Evolutionary conservation across 2,888 invertebrate genomes (phyloP), one percentile per base, ranked within the genome.

Genomic region (Synergus laeviventris): DNA sequence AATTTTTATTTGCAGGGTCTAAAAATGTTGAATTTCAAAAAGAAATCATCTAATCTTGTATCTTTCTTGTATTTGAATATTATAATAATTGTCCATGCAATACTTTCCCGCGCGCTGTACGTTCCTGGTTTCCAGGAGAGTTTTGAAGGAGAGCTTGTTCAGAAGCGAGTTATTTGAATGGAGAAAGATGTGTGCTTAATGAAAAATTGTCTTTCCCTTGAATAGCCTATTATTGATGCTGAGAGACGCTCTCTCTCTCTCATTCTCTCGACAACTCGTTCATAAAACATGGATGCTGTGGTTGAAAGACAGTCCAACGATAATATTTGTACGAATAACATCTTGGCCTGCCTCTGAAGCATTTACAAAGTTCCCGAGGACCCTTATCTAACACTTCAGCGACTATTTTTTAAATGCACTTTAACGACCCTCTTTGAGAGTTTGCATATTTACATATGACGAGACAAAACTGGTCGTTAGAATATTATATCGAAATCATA

Each of bases 291-390:
- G 9, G 9, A 16, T 45, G 7, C 16, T 24, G 14, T 49, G 45
- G 12, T 45, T 70, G 49, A 70, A 31, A 70, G 45, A 49, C 49
- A 49, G 70, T 49, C 70, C 49, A 31, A 70, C 49, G 49, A 45
- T 70, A 54, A 70, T 70, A 70, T 70, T 70, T 70, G 70, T 49
- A 49, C 49, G 45, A 49, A 36, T 31, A 70, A 42, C 64, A 64
- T 36, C 70, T 70, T 45, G 24, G n/a, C 9, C 49, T 70, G 31
- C n/a, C 45, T 24, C 45, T 45, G 21, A 49, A 45, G n/a, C 70
- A 49, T 24, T 49, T 39, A 64, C 16, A 49, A 49, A 70, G 21
- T 16, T 70, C n/a, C 70, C 49, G 49, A 70, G 49, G 70, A 49
- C 49, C 70, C 70, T 70, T 49, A 49, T 36, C 45, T 45, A 45